Conservation (phyloP, 2,888 invertebrate species). For the Athetis lepigone region DNA sequence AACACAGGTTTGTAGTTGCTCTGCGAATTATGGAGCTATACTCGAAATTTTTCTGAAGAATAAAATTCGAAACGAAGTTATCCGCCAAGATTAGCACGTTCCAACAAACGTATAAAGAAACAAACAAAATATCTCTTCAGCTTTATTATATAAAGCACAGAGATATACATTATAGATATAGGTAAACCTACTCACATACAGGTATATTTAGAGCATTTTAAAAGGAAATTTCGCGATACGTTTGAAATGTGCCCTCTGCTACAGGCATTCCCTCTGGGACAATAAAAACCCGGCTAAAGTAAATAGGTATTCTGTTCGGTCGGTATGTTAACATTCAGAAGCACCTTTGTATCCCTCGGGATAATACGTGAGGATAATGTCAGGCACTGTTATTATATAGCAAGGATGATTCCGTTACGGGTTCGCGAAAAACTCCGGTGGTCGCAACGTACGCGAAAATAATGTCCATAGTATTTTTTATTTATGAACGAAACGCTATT, state of each 20-base stretch:
- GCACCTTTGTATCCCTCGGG: constrained; percentile 65
- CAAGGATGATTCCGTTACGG: constrained; percentile 56
- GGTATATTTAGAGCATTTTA: constrained; percentile 43
- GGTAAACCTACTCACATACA: neutral
- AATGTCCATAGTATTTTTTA: constrained; percentile 19
- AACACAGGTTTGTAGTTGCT: no score
- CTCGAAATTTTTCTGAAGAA: no score
- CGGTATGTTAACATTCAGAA: constrained; percentile 66
- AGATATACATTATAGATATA: neutral
- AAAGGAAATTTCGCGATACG: constrained; percentile 57
- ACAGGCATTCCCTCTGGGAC: constrained; percentile 47
- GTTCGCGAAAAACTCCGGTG: constrained; percentile 35
- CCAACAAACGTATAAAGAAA: no score
- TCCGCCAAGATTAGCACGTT: no score
- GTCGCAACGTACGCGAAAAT: constrained; percentile 36
- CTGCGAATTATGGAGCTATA: no score
- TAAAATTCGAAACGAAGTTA: no score
- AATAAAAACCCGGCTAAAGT: constrained; percentile 65
- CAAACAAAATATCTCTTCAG: no score
- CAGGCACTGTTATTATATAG: constrained; percentile 61
- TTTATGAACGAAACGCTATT: constrained; percentile 9
- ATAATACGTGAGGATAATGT: constrained; percentile 66
- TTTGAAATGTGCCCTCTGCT: constrained; percentile 59
- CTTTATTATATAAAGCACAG: no score
- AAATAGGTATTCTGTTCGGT: constrained; percentile 66